These are phyloP conservation scores for Spilogale gracilis DNA, from an alignment of 2,113 vertebrate species.

Conservation along the genomic window DNA sequence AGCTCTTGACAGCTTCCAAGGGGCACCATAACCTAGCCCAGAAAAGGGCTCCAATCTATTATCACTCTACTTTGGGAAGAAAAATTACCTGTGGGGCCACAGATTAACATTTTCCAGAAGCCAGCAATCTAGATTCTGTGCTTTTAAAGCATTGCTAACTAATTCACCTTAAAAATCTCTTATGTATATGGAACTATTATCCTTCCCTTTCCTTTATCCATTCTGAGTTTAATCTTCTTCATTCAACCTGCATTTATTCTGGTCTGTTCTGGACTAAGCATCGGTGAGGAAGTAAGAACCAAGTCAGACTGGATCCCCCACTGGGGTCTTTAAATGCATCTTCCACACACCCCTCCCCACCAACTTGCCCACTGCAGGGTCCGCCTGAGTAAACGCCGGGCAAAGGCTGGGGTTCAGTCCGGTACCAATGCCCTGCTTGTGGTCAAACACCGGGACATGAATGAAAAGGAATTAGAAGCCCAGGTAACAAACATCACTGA, in stretches of 20 bases:
- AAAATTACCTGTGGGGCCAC: neutral
- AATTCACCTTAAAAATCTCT: neutral
- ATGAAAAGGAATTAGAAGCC: slow-evolving; percentile 96
- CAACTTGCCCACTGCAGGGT: slow-evolving; percentile 86
- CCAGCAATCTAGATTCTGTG: neutral
- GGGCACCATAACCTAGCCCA: neutral
- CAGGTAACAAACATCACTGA: slow-evolving; percentile 88
- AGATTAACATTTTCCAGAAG: neutral
- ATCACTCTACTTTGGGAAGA: neutral
- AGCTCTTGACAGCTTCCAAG: neutral
- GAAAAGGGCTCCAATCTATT: neutral
- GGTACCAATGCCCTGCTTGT: slow-evolving; percentile 96
- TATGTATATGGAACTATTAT: neutral
- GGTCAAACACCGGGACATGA: slow-evolving; percentile 97
- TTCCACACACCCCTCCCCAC: neutral
- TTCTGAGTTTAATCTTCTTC: neutral
- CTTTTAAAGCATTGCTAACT: neutral
- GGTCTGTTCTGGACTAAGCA: neutral
- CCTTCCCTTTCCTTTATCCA: neutral
- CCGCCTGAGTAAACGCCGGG: slow-evolving; percentile 95
- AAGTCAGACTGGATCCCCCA: neutral
- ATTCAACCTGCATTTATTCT: neutral
- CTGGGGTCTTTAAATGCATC: neutral
- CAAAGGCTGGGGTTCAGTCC: slow-evolving; percentile 95
- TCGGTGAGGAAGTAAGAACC: neutral